Evolutionary conservation across 2,797 vertebrate genomes (phyloP).

Genomic region (Tenualosa ilisha): DNA sequence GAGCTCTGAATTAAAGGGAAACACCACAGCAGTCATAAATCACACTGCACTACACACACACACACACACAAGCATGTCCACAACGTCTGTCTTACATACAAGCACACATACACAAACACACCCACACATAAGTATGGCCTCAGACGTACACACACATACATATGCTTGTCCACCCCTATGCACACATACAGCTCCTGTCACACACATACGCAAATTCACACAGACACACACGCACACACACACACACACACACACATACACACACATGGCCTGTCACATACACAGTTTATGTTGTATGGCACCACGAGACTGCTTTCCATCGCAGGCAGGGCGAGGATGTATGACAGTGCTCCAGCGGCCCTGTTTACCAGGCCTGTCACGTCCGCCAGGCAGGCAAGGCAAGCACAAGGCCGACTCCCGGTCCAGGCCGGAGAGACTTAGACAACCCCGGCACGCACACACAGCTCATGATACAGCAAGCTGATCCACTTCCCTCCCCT

Average conservation of each 20-base stretch:
- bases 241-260: background rate
- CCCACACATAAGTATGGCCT: background rate
- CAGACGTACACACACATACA: background rate
- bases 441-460: background rate
- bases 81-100: background rate
- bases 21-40: slow-evolving; percentile 59
- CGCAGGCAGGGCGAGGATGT: background rate
- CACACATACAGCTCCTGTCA: background rate
- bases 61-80: background rate
- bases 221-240: background rate
- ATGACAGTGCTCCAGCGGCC: background rate
- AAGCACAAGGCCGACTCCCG: background rate
- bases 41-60: slow-evolving; percentile 33
- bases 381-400: background rate
- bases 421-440: background rate
- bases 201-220: background rate
- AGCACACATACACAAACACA: background rate
- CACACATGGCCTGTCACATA: background rate
- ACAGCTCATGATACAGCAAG: slow-evolving; percentile 9
- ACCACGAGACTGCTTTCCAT: background rate
- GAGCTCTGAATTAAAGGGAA: slow-evolving; percentile 37
- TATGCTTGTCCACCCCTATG: background rate
- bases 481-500: background rate
- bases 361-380: background rate
- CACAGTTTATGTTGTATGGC: slow-evolving; percentile 15